phyloP scores from a whole-genome alignment of 2,888 invertebrate genomes.

The Blastobasis lacticolella region DNA sequence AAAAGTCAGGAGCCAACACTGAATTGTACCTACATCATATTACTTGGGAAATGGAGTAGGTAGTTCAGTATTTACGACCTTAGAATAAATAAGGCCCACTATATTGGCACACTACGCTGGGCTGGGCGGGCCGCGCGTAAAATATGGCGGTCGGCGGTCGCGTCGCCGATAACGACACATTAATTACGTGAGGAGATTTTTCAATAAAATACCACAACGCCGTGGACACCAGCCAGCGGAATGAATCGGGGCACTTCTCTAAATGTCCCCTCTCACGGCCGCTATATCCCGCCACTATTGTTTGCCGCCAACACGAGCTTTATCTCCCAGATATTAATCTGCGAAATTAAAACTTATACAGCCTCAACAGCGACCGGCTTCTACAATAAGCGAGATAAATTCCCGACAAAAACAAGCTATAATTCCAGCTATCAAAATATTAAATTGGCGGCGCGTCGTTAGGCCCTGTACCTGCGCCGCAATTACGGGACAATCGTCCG shows the following conservation, averaged over 20 bases:
- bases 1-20: no score
- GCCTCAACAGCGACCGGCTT: not conserved
- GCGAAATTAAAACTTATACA: slow-evolving; percentile 32
- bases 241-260: slow-evolving; percentile 22
- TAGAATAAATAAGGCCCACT: no score
- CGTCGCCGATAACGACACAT: slow-evolving; percentile 7
- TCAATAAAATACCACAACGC: slow-evolving; percentile 8
- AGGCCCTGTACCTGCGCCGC: slow-evolving; percentile 17
- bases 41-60: no score
- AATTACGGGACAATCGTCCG: slow-evolving; percentile 48
- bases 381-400: not conserved
- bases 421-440: not conserved
- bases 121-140: slow-evolving; percentile 1
- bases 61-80: no score
- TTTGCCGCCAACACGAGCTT: slow-evolving; percentile 32
- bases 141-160: slow-evolving; percentile 6
- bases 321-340: slow-evolving; percentile 40
- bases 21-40: no score
- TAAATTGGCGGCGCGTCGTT: slow-evolving; percentile 2
- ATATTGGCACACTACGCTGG: no score
- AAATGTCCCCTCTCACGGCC: slow-evolving; percentile 25
- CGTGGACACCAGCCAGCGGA: no score
- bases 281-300: slow-evolving; percentile 32
- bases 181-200: slow-evolving; percentile 12
- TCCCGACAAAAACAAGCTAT: not conserved